These are phyloP conservation scores for Tor tambroides DNA, from an alignment of 2,113 vertebrate species.

Conservation along the genomic window DNA sequence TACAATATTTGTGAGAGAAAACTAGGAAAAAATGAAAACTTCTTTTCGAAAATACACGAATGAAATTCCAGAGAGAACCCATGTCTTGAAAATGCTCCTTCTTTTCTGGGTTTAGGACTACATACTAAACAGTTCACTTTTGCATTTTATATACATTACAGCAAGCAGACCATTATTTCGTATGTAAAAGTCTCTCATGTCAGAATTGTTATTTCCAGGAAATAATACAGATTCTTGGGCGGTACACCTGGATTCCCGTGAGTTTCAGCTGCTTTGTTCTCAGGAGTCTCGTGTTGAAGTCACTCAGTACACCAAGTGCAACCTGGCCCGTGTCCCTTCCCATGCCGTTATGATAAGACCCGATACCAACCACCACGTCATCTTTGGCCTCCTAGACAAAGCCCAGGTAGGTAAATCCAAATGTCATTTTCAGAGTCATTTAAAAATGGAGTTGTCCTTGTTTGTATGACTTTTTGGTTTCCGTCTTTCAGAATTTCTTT, in stretches of 20 bases:
- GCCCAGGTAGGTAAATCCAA: constrained; percentile 82
- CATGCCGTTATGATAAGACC: constrained; percentile 90
- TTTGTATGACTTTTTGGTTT: neutral
- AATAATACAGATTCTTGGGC: constrained; percentile 82
- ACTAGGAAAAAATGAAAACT: neutral
- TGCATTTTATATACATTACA: neutral
- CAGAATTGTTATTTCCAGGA: constrained; percentile 69
- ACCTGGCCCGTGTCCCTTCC: constrained; percentile 87
- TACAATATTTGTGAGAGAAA: neutral
- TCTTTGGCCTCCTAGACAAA: constrained; percentile 88
- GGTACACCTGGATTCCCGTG: constrained; percentile 68
- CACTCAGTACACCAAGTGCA: constrained; percentile 81
- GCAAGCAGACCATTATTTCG: neutral
- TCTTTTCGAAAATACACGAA: neutral
- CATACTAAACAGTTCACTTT: neutral
- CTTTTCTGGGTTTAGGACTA: neutral
- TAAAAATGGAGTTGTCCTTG: neutral
- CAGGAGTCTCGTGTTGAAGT: constrained; percentile 85
- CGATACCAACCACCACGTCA: constrained; percentile 76
- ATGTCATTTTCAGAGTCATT: neutral
- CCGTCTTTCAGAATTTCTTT: constrained; percentile 78
- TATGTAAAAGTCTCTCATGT: neutral
- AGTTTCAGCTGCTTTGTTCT: constrained; percentile 91
- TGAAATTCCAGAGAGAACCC: neutral
- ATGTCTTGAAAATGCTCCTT: neutral